Conservation (phyloP, 2,888 invertebrate genomes). For the Leucania comma region DNA sequence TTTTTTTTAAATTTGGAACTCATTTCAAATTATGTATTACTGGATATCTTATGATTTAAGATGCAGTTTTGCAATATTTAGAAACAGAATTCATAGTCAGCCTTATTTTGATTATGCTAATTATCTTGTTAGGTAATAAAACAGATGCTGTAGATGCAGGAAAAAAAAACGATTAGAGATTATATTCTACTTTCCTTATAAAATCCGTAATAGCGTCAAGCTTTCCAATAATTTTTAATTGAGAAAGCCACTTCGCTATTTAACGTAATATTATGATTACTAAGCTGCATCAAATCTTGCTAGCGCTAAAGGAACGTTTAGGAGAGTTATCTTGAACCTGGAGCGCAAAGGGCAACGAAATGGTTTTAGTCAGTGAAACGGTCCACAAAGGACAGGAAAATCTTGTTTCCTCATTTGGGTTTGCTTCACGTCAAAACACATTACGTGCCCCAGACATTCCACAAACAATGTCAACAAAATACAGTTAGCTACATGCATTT, state of each 20-base stretch:
- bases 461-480: background rate
- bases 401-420: too few relatives aligned
- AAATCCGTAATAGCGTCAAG: conserved; percentile 4
- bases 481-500: conserved; percentile 16
- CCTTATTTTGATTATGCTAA: background rate
- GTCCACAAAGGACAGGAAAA: too few relatives aligned
- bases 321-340: too few relatives aligned
- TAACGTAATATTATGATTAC: background rate
- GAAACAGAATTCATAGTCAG: background rate
- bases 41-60: background rate
- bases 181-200: background rate
- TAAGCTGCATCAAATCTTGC: too few relatives aligned
- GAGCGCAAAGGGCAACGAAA: too few relatives aligned
- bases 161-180: background rate
- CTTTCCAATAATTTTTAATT: conserved; percentile 14
- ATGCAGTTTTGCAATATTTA: background rate
- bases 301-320: too few relatives aligned
- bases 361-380: too few relatives aligned
- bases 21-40: background rate
- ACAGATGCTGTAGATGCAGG: background rate
- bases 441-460: background rate
- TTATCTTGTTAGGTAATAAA: background rate
- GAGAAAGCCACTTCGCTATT: conserved; percentile 6
- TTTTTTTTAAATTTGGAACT: background rate
- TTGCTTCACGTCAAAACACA: background rate